Base-by-base conservation (phyloP, 92 coral and sea anemone species). In the Parazoanthus swiftii region DNA sequence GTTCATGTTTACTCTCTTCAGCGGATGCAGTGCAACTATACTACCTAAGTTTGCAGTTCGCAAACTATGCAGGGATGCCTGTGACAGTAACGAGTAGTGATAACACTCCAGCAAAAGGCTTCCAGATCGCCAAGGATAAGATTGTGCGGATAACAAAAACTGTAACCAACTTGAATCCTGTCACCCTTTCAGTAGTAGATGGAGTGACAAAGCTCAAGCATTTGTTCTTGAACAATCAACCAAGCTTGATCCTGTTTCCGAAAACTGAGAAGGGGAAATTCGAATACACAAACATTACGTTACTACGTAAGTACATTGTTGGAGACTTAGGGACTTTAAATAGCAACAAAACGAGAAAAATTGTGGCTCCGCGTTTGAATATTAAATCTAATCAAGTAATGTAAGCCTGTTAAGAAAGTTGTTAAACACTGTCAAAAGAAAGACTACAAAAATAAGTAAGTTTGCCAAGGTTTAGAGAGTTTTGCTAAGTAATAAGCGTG, bases 61-160 rank as follows among this genome's bases (percentile, higher is more conserved):
- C 93, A 67, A 97, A 95, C 92, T 95, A 91, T 58, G 98, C 94
- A 18, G 91, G 91, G 7, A 91, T 90, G 56, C 89, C 85, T 51
- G 94, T 92, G n/a, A n/a, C 74, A 35, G 84, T 97, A 35, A 93
- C 86, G 76, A 88, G 94, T 38, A 91, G 94, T 39, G 99, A 97
- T 82, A 88, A 74, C 29, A 85, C 85, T 6, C 98, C 98, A 0
- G 4, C 79, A 8, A 44, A 81, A 58, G 97, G 97, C 4, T 93
- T 97, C 80, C 33, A 63, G 39, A 82, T 94, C 81, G 88, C 85
- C 38, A 84, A 86, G 50, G 85, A 91, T 13, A 91, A 91, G 37
- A 92, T 92, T n/a, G 95, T 92, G 65, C 84, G 85, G 63, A 94
- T 95, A 18, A 94, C 98, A 25, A 97, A 97, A 82, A 92, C 92